Base-by-base conservation (phyloP, 2,797 vertebrate genomes). In the Mergus octosetaceus region DNA sequence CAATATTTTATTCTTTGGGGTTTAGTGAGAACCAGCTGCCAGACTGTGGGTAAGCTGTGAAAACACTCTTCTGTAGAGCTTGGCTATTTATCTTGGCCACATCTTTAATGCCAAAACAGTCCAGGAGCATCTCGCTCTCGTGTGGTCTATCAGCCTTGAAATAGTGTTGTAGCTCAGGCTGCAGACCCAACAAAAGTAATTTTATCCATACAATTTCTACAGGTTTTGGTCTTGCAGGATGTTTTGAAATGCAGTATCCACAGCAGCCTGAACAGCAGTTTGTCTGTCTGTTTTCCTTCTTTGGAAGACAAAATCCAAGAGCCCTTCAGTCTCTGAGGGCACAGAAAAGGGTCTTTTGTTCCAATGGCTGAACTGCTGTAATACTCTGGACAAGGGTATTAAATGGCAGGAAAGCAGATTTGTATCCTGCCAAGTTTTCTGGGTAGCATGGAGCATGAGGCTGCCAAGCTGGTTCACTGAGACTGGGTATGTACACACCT, bases 81-180 rank as follows among this genome's bases (percentile, higher is more conserved):
- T 94, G 21, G 72, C 85, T 95, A 83, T 96, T 97, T 94, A 89
- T 94, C 90, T 94, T 95, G 93, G 75, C 66, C 92, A 34, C 57
- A 62, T 72, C 84, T 95, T 76, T 73, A 76, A 89, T 85, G 81
- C 93, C 60, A 90, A 83, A 88, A 72, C 57, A 89, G 32, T 51
- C 28, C 38, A 69, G 66, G 34, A 79, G 54, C 73, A 81, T 85
- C 86, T 78, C 94, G 84, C 62, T 93, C 78, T 91, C 85, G 64
- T 73, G 57, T 87, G 54, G 85, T 86, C 69, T 94, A 8, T 91
- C 82, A 94, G 89, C 56, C 54, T 97, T 95, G 89, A 95, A 75
- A 95, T 8, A 90, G 53, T 58, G 90, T 30, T 6, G 16, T 54
- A 43, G 22, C 43, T 89, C 21, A 84, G 34, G 49, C 13, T 80